phyloP scores from a whole-genome alignment of 2,888 invertebrate genomes.

The Mythimna vitellina region DNA sequence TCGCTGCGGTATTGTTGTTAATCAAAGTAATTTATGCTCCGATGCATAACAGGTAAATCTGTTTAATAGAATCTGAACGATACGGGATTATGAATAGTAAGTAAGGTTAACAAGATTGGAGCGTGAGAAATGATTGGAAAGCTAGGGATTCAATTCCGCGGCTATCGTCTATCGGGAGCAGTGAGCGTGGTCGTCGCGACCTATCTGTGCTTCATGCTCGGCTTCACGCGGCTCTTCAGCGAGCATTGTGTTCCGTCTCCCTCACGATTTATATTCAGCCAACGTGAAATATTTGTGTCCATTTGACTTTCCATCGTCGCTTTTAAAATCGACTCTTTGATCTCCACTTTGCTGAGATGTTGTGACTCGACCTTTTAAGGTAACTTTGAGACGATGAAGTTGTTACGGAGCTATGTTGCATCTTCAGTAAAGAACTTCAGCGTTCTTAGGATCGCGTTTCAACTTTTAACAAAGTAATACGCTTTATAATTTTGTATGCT shows the following conservation, averaged over 20 bases:
- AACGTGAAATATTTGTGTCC: slow-evolving; percentile 65
- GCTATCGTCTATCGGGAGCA: slow-evolving; percentile 57
- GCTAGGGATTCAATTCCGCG: slow-evolving; percentile 55
- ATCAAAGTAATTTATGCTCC: slow-evolving; percentile 73
- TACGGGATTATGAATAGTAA: slow-evolving; percentile 58
- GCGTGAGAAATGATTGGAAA: slow-evolving; percentile 56
- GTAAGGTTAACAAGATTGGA: slow-evolving; percentile 54
- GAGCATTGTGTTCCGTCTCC: slow-evolving; percentile 66
- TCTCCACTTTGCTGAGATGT: slow-evolving; percentile 29
- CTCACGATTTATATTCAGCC: slow-evolving; percentile 68
- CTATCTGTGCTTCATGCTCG: slow-evolving; percentile 79
- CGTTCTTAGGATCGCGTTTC: slow-evolving; percentile 36
- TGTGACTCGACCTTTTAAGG: slow-evolving; percentile 45
- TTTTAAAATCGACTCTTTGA: slow-evolving; percentile 42
- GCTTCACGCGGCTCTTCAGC: slow-evolving; percentile 69
- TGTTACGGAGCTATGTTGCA: slow-evolving; percentile 49
- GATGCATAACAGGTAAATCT: slow-evolving; percentile 60
- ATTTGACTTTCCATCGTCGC: slow-evolving; percentile 40
- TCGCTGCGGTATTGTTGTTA: slow-evolving; percentile 68
- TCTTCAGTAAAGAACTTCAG: slow-evolving; percentile 44
- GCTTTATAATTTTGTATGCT: slow-evolving; percentile 25
- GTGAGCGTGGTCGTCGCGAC: slow-evolving; percentile 55
- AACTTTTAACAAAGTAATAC: slow-evolving; percentile 48
- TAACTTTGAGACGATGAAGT: slow-evolving; percentile 43
- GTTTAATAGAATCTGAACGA: slow-evolving; percentile 57